A percentile compares a stretch with the other conserved stretches of the same genome.
Evolutionary conservation across 2,888 invertebrate species (phyloP).

Genomic region (Prosopocoilus inquinatus): DNA sequence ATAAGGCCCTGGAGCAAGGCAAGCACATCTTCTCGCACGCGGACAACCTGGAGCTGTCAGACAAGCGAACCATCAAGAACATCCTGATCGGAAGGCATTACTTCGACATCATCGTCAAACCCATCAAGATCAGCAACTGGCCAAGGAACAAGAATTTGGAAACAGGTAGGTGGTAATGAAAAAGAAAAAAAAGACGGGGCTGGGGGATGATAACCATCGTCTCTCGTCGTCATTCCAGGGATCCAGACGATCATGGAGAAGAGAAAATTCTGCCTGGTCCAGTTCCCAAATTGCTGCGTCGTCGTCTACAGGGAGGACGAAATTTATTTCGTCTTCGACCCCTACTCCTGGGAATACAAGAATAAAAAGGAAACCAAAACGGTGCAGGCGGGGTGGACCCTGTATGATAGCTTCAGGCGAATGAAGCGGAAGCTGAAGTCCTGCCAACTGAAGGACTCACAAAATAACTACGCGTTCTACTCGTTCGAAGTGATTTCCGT

Average conservation of each 20-base stretch:
- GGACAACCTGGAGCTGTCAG: slow-evolving; percentile 55
- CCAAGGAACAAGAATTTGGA: slow-evolving; percentile 50
- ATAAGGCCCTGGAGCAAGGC: slow-evolving; percentile 61
- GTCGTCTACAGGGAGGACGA: slow-evolving; percentile 58
- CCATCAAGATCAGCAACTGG: slow-evolving; percentile 56
- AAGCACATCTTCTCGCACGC: slow-evolving; percentile 59
- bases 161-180: slow-evolving; percentile 44
- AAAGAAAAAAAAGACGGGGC: neutral
- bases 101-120: slow-evolving; percentile 60
- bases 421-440: slow-evolving; percentile 46
- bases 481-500: slow-evolving; percentile 59
- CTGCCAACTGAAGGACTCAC: slow-evolving; percentile 34
- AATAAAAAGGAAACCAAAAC: slow-evolving; percentile 12
- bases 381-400: slow-evolving; percentile 53
- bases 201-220: neutral
- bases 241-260: slow-evolving; percentile 42
- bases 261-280: slow-evolving; percentile 58
- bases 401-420: slow-evolving; percentile 49
- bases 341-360: slow-evolving; percentile 46
- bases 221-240: slow-evolving; percentile 31
- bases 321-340: slow-evolving; percentile 62
- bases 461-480: slow-evolving; percentile 54
- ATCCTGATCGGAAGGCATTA: slow-evolving; percentile 62
- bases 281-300: slow-evolving; percentile 57
- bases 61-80: slow-evolving; percentile 63